phyloP scores from a whole-genome alignment of 2,113 vertebrate species.

The Dicrurus megarhynchus region DNA sequence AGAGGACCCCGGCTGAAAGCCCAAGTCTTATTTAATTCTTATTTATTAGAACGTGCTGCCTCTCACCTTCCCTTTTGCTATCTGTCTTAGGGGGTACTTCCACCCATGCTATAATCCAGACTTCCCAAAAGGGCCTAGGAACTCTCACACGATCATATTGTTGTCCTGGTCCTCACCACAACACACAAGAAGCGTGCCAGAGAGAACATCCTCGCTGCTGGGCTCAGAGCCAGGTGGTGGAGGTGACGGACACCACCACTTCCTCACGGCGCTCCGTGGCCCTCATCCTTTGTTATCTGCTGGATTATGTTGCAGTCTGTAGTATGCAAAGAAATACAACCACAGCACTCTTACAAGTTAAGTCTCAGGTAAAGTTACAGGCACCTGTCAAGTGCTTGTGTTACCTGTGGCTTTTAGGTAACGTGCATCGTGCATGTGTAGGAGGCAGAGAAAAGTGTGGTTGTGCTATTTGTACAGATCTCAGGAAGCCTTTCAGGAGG shows the following conservation, averaged over 20 bases:
- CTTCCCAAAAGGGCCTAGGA: not conserved
- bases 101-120: not conserved
- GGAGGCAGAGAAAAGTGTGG: not conserved
- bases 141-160: not conserved
- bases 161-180: not conserved
- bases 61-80: not conserved
- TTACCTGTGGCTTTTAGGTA: not conserved
- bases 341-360: not conserved
- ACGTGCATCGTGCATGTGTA: accelerated
- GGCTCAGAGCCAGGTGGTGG: not conserved
- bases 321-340: not conserved
- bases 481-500: not conserved
- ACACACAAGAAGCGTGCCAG: not conserved
- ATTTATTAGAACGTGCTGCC: accelerated
- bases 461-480: not conserved
- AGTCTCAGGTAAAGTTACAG: not conserved
- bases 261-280: not conserved
- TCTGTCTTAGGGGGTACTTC: not conserved
- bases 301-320: not conserved
- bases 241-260: accelerated
- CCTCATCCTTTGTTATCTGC: not conserved
- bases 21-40: not conserved
- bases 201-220: not conserved
- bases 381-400: not conserved
- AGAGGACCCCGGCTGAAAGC: not conserved